These are phyloP conservation scores for Cyclura pinguis DNA, from an alignment of 2,797 vertebrate genomes.

Conservation along the genomic window DNA sequence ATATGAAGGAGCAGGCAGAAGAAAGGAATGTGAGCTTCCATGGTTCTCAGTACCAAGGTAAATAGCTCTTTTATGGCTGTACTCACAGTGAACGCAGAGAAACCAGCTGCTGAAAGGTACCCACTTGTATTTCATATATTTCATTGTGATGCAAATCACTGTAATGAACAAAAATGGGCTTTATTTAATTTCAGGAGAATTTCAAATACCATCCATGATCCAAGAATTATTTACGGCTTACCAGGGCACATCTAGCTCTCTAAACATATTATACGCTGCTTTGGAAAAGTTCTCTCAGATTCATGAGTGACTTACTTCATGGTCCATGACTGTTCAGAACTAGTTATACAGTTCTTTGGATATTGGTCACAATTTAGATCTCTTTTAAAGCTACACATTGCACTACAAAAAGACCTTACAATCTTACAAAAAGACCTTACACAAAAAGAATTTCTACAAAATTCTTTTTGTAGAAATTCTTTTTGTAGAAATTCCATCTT, in stretches of 20 bases:
- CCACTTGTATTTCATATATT: slow-evolving; percentile 86
- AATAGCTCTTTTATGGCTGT: slow-evolving; percentile 39
- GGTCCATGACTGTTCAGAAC: background rate
- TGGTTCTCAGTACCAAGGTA: slow-evolving; percentile 19
- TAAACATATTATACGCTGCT: background rate
- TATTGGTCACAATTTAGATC: background rate
- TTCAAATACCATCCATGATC: slow-evolving; percentile 26
- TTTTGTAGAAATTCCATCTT: background rate
- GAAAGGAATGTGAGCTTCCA: background rate
- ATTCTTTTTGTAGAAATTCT: too few species aligned
- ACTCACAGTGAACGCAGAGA: slow-evolving; percentile 91
- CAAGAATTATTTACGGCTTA: background rate
- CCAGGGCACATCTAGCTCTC: background rate
- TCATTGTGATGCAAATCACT: slow-evolving; percentile 93
- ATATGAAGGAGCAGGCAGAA: background rate
- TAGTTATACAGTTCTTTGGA: background rate
- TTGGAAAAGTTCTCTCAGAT: background rate
- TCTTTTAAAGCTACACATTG: background rate
- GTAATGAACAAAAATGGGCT: slow-evolving; percentile 73
- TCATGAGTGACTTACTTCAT: background rate
- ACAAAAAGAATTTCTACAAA: background rate
- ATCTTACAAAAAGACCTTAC: background rate
- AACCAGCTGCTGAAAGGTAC: slow-evolving; percentile 88
- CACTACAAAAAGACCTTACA: background rate
- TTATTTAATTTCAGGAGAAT: slow-evolving; percentile 33